These are phyloP conservation scores for Anastatus disparis DNA, from an alignment of 1,140 invertebrate species.

Conservation along the genomic window DNA sequence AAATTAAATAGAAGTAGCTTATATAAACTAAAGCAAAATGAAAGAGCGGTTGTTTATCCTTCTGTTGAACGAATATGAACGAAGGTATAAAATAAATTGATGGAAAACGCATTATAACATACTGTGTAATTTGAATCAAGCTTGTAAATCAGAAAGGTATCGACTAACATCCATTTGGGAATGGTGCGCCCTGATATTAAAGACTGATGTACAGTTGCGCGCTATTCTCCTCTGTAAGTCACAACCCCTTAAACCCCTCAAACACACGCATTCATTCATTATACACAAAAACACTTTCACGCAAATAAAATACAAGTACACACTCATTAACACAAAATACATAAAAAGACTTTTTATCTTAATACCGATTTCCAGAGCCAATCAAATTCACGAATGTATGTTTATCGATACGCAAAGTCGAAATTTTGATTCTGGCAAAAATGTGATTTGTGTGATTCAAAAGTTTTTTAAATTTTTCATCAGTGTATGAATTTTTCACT, in stretches of 20 bases:
- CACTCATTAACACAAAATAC: conserved; percentile 7
- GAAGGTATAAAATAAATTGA: too few relatives aligned
- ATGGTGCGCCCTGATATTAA: conserved; percentile 68
- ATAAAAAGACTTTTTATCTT: conserved; percentile 24
- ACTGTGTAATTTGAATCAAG: too few relatives aligned
- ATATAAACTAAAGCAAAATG: too few relatives aligned
- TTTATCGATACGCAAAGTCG: background rate
- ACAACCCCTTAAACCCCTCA: conserved; percentile 36
- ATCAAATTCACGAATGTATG: conserved; percentile 5
- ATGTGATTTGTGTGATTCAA: background rate
- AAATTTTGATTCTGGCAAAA: conserved; percentile 1
- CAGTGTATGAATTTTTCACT: too few relatives aligned
- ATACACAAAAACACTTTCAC: conserved; percentile 16
- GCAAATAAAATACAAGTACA: conserved; percentile 31
- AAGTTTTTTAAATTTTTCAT: too few relatives aligned
- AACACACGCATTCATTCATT: conserved; percentile 2
- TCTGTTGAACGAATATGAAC: too few relatives aligned
- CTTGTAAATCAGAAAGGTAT: conserved; percentile 49
- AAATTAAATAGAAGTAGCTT: conserved; percentile 48
- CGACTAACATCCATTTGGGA: conserved; percentile 57
- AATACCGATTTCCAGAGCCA: conserved; percentile 20
- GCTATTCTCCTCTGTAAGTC: conserved; percentile 61
- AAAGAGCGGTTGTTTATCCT: too few relatives aligned
- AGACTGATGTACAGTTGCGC: conserved; percentile 69
- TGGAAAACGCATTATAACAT: too few relatives aligned